Conservation (phyloP, 2,888 invertebrate genomes). For the Aphidius colemani region DNA sequence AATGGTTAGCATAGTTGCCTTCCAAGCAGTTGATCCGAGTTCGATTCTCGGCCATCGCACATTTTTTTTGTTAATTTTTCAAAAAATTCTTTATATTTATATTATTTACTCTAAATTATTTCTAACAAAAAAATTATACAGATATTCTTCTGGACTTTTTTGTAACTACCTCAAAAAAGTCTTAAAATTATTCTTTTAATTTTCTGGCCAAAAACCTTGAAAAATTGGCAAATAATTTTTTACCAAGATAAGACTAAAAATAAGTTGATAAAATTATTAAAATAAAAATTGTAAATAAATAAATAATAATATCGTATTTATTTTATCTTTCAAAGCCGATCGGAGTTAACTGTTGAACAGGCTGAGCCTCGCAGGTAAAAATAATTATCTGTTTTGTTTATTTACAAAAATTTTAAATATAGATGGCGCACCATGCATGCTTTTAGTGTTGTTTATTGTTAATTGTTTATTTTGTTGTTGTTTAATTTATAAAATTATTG, state of each 20-base stretch:
- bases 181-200: too few species aligned
- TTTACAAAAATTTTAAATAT: conserved; percentile 22
- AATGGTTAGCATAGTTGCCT: conserved; percentile 44
- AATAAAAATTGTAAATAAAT: too few species aligned
- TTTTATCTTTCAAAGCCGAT: conserved; percentile 49
- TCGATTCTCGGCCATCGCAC: conserved; percentile 45
- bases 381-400: conserved; percentile 38
- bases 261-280: background rate
- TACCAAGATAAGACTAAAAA: too few species aligned
- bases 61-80: conserved; percentile 20
- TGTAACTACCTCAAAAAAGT: background rate
- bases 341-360: conserved; percentile 54
- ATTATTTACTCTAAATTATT: background rate
- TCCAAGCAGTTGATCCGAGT: conserved; percentile 44
- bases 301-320: conserved; percentile 26
- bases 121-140: too few species aligned
- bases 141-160: too few species aligned
- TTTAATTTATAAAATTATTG: too few species aligned
- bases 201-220: too few species aligned
- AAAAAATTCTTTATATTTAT: too few species aligned
- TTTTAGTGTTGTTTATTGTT: conserved; percentile 11
- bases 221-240: too few species aligned
- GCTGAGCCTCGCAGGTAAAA: conserved; percentile 58
- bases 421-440: conserved; percentile 48
- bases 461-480: background rate